phyloP scores from a whole-genome alignment of 1,140 invertebrate species.

The Drosophila nikananu region DNA sequence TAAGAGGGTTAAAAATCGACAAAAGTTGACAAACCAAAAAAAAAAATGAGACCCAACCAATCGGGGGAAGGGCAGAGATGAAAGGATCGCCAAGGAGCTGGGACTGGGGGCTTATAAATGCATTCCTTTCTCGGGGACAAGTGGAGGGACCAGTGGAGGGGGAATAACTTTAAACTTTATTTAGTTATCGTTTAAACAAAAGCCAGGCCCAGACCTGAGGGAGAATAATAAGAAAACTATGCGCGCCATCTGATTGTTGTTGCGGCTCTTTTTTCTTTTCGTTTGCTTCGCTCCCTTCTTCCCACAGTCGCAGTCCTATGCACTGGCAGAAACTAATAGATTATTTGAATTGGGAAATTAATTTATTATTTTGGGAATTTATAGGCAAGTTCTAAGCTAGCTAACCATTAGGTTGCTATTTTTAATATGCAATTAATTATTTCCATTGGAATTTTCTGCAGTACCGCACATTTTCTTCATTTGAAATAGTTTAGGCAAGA shows the following conservation, averaged over 20 bases:
- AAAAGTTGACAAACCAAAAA: conserved; percentile 64
- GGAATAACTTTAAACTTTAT: conserved; percentile 60
- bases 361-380: too few relatives aligned
- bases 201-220: conserved; percentile 22
- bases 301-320: conserved; percentile 59
- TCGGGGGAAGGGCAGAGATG: conserved; percentile 2
- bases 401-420: too few relatives aligned
- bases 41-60: conserved; percentile 29
- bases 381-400: too few relatives aligned
- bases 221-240: conserved; percentile 38
- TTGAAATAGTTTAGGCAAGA: too few relatives aligned
- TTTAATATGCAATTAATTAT: too few relatives aligned
- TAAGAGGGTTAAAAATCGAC: conserved; percentile 81
- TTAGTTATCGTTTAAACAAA: conserved; percentile 79
- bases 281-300: conserved; percentile 33
- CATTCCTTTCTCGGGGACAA: conserved; percentile 49
- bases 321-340: neutral
- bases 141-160: neutral
- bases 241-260: conserved; percentile 33
- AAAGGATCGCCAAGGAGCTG: conserved; percentile 53
- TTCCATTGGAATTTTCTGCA: too few relatives aligned
- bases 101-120: conserved; percentile 62
- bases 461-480: too few relatives aligned
- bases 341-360: neutral
- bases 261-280: conserved; percentile 36